These are phyloP conservation scores for Drosophila algonquin DNA, from an alignment of 2,888 invertebrate species.

Conservation along the genomic window DNA sequence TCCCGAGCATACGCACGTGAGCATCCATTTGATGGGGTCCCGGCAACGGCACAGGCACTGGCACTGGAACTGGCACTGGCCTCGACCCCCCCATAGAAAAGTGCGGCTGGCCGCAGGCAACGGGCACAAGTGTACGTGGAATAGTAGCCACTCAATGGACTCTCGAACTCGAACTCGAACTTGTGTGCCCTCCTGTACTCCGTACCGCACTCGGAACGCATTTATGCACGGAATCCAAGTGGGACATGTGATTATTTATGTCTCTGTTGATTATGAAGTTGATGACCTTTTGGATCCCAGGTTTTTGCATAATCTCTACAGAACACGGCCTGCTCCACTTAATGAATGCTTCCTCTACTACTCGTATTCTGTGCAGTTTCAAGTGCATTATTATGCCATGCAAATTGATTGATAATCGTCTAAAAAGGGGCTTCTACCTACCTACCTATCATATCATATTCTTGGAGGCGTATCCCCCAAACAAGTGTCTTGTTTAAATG, in stretches of 20 bases:
- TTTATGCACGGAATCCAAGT: constrained; percentile 57
- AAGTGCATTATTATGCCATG: constrained; percentile 43
- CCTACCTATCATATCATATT: not conserved
- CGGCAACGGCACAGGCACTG: too few relatives aligned
- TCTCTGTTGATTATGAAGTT: constrained; percentile 61
- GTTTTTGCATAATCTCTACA: constrained; percentile 42
- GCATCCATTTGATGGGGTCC: constrained; percentile 33
- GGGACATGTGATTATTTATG: constrained; percentile 72
- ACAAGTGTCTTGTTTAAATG: constrained; percentile 34
- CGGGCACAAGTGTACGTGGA: constrained; percentile 37
- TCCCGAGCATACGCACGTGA: constrained; percentile 53
- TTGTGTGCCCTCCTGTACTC: constrained; percentile 9
- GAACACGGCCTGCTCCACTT: not conserved
- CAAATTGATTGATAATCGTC: constrained; percentile 67
- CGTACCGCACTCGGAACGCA: constrained; percentile 18
- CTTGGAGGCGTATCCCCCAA: not conserved
- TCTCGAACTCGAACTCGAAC: constrained; percentile 6
- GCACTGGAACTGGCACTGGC: too few relatives aligned
- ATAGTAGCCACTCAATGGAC: constrained; percentile 52
- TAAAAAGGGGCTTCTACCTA: not conserved
- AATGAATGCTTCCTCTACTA: too few relatives aligned
- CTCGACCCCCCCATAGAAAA: constrained; percentile 3
- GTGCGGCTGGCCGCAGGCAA: constrained; percentile 42
- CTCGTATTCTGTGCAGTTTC: constrained; percentile 1
- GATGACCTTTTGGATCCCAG: constrained; percentile 49